Evolutionary conservation across 2,888 invertebrate genomes (phyloP).

Genomic region (Leucania comma): DNA sequence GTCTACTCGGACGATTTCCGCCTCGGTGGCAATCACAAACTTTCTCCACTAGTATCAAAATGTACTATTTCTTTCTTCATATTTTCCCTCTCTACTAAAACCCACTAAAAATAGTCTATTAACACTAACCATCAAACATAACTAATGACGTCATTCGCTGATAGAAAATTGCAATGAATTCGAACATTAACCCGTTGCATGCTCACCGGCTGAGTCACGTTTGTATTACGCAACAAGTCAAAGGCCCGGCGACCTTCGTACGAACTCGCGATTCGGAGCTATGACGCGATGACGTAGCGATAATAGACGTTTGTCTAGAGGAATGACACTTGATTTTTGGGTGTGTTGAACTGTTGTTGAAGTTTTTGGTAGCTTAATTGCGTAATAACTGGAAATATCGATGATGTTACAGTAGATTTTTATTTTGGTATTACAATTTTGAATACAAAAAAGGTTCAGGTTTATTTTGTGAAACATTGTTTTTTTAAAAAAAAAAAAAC

Average conservation of each 20-base stretch:
- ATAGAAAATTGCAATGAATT: conserved; percentile 55
- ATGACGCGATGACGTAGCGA: conserved; percentile 60
- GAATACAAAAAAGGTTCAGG: too few relatives aligned
- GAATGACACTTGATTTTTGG: conserved; percentile 4
- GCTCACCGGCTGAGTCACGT: conserved; percentile 60
- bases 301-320: conserved; percentile 29
- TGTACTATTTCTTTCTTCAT: too few relatives aligned
- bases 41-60: too few relatives aligned
- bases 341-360: conserved; percentile 8
- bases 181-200: conserved; percentile 59
- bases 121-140: background rate
- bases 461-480: too few relatives aligned
- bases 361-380: background rate
- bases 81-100: background rate
- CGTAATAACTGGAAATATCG: background rate
- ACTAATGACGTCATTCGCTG: conserved; percentile 28
- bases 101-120: background rate
- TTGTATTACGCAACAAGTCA: conserved; percentile 70
- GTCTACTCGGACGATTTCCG: too few relatives aligned
- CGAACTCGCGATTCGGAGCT: conserved; percentile 50
- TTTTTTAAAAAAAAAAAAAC: too few relatives aligned
- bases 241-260: conserved; percentile 73
- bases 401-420: background rate
- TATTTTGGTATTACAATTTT: background rate
- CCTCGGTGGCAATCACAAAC: too few relatives aligned